Conservation (phyloP, 2,113 vertebrate genomes). For the Crypturellus undulatus region DNA sequence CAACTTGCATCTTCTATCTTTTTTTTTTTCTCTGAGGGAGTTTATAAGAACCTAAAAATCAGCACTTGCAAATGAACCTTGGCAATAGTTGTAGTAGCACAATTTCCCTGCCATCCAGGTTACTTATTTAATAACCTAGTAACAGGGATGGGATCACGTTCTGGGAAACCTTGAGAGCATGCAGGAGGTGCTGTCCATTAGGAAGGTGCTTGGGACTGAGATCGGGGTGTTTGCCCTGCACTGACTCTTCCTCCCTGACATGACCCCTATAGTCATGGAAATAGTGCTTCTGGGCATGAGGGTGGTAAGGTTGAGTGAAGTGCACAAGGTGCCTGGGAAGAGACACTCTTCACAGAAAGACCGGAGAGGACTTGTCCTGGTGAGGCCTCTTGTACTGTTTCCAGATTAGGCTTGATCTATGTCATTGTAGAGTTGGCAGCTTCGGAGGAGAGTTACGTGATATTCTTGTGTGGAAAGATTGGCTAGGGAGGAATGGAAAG, state of each 20-base stretch:
- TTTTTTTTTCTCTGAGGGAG: not conserved
- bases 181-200: not conserved
- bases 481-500: not conserved
- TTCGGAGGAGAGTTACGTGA: not conserved
- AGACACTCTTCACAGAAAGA: not conserved
- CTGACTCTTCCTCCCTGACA: not conserved
- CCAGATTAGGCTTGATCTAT: not conserved
- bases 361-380: not conserved
- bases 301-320: not conserved
- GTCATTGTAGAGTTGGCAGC: not conserved
- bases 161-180: not conserved
- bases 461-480: not conserved
- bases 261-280: not conserved
- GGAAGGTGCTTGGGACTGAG: not conserved
- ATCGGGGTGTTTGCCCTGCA: not conserved
- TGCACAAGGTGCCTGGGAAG: not conserved
- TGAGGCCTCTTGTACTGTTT: not conserved
- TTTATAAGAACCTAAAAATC: not conserved
- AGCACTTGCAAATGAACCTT: not conserved
- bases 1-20: not conserved
- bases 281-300: not conserved
- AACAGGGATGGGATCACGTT: not conserved
- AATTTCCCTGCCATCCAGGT: not conserved
- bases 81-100: not conserved
- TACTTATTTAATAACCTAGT: not conserved